A percentile compares a stretch with the other conserved stretches of the same genome.
phyloP scores from a whole-genome alignment of 2,113 vertebrate genomes.

The Pseudopipra pipra region DNA sequence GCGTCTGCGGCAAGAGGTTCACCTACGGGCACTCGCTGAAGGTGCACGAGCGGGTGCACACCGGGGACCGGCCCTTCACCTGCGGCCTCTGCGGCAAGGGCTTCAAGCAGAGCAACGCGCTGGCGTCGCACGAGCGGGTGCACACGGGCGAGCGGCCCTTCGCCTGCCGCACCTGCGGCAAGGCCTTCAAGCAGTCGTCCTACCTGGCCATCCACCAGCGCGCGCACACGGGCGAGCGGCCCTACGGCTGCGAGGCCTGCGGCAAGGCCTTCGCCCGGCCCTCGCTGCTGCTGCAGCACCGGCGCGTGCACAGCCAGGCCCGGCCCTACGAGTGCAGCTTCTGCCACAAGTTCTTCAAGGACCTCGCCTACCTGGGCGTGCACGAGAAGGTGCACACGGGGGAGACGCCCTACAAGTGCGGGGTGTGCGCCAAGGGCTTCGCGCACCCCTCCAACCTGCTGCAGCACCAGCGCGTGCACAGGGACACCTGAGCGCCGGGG shows the following conservation, averaged over 20 bases:
- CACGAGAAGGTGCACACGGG: conserved; percentile 63
- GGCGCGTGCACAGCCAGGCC: conserved; percentile 5
- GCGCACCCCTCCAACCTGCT: conserved; percentile 56
- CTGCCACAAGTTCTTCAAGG: conserved; percentile 66
- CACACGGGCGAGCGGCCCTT: conserved; percentile 74
- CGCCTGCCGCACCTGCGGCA: conserved; percentile 57
- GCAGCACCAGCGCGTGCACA: conserved; percentile 43
- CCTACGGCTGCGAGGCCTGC: background rate
- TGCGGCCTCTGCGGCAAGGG: conserved; percentile 51
- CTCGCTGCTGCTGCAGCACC: conserved; percentile 57
- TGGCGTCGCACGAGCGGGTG: conserved; percentile 53
- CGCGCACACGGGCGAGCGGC: background rate
- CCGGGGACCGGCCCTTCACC: background rate
- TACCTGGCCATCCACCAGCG: conserved; percentile 57
- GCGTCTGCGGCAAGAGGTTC: conserved; percentile 52
- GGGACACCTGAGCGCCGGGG: background rate
- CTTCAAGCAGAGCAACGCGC: conserved; percentile 62
- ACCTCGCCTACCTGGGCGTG: conserved; percentile 40
- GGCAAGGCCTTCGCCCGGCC: conserved; percentile 46
- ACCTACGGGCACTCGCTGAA: conserved; percentile 49
- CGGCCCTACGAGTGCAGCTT: conserved; percentile 38
- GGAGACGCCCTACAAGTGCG: conserved; percentile 45
- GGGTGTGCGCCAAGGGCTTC: conserved; percentile 34
- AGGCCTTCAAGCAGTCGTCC: conserved; percentile 62
- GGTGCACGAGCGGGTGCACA: conserved; percentile 61